Base-by-base conservation (phyloP, 2,888 invertebrate genomes). In the Diplolepis rosae region DNA sequence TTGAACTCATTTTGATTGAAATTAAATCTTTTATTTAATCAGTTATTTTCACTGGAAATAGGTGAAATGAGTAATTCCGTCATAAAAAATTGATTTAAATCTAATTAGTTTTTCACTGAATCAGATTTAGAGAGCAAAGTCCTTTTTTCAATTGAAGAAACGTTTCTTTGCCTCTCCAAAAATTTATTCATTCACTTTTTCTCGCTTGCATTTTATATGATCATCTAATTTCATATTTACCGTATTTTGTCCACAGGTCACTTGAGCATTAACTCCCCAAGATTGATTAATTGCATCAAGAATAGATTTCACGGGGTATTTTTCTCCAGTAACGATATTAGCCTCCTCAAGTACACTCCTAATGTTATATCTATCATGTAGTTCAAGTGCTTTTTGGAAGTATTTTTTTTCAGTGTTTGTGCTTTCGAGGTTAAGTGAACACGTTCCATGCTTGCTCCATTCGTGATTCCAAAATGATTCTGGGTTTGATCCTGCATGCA, bases 401-500 rank as follows among this genome's bases (percentile, higher is more conserved):
- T 65, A 65, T 65, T 65, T 65, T n/a, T 18, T 1, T 48, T 42
- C 22, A 6, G 45, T 7, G n/a, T 65, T 45, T 7, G 45, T 22
- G 15, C 22, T 39, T 13, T 13, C 1, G 5, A 45, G 4, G 18
- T 11, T 5, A 27, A 28, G 27, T 22, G 28, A 39, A 22, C 65
- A 65, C 1, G 65, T 48, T 39, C 65, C 65, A 65, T 48, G 65
- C 11, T n/a, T 48, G 3, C 6, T 35, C 28, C 45, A 65, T 28
- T 48, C 65, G 18, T 65, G 45, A 13, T 42, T 27, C 65, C 65
- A 65, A 22, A 95, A 90, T n/a, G 92, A 90, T 79, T 92, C 89
- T 2, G 84, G 82, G 22, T 88, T 84, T 0, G 89, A 90, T 50
- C 92, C 91, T 79, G 91, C 91, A 84, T 94, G 93, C 70, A 96